A percentile compares a stretch with the other conserved stretches of the same genome.
phyloP scores from a whole-genome alignment of 2,888 invertebrate species.

The Amiota minor region DNA sequence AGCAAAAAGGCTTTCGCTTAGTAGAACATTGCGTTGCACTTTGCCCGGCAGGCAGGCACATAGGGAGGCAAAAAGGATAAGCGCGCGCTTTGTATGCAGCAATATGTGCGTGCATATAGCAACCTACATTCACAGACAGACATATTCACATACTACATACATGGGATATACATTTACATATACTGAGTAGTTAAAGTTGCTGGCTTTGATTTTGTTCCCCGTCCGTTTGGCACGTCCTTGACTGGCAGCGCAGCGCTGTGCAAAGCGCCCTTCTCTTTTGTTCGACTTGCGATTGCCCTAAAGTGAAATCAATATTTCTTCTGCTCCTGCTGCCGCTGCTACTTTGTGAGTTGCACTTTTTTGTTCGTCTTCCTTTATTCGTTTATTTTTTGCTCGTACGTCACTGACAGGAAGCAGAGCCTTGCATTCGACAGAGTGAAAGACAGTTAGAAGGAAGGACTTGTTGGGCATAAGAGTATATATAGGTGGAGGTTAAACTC shows the following conservation, averaged over 20 bases:
- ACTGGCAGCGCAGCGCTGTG: slow-evolving; percentile 12
- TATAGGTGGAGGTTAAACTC: neutral
- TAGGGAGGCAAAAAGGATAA: slow-evolving; percentile 34
- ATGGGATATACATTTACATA: slow-evolving; percentile 20
- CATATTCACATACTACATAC: slow-evolving; percentile 37
- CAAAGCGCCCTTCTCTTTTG: neutral
- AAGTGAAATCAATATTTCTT: slow-evolving; percentile 39
- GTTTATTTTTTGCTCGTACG: slow-evolving; percentile 13
- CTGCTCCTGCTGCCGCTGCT: slow-evolving; percentile 16
- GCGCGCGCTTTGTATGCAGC: slow-evolving; percentile 28
- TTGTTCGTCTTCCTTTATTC: slow-evolving; percentile 36
- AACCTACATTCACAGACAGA: slow-evolving; percentile 36
- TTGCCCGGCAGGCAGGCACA: neutral
- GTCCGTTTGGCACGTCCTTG: slow-evolving; percentile 34
- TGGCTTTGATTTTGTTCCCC: slow-evolving; percentile 49
- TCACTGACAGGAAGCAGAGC: neutral
- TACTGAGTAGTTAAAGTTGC: slow-evolving; percentile 29
- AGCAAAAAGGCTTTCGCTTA: neutral
- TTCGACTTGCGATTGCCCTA: slow-evolving; percentile 12
- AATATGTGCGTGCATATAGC: slow-evolving; percentile 28
- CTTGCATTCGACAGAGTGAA: neutral
- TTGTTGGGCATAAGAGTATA: neutral
- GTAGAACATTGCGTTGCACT: slow-evolving; percentile 23
- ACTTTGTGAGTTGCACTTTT: slow-evolving; percentile 39
- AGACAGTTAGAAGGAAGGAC: neutral